phyloP scores from a whole-genome alignment of 2,113 vertebrate genomes.

The Pterophyllum scalare region DNA sequence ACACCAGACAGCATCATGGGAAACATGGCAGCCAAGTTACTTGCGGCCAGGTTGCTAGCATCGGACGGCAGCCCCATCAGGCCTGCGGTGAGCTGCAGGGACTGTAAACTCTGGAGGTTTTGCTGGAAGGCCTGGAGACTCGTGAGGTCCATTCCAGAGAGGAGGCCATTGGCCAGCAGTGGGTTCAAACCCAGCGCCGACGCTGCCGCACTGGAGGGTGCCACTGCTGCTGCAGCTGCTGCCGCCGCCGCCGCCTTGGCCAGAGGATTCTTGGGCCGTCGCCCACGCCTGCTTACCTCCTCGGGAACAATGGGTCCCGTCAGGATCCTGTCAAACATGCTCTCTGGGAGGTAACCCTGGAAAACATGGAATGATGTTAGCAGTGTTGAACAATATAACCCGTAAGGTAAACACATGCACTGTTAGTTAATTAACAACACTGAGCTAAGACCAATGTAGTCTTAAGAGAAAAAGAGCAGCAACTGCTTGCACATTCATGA shows the following conservation, averaged over 20 bases:
- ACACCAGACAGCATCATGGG: conserved; percentile 98
- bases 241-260: conserved; percentile 82
- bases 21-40: conserved; percentile 93
- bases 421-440: background rate
- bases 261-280: conserved; percentile 94
- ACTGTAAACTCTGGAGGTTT: conserved; percentile 95
- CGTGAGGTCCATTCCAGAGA: conserved; percentile 90
- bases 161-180: conserved; percentile 88
- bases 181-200: conserved; percentile 81
- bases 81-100: conserved; percentile 92
- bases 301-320: conserved; percentile 97
- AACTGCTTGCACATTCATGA: background rate
- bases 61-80: conserved; percentile 91
- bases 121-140: conserved; percentile 96
- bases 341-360: conserved; percentile 96
- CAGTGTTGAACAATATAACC: background rate
- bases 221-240: conserved; percentile 67
- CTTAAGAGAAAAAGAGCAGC: background rate
- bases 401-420: background rate
- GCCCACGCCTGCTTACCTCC: conserved; percentile 93
- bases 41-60: conserved; percentile 86
- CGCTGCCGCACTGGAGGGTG: conserved; percentile 67
- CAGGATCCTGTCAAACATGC: conserved; percentile 96
- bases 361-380: background rate
- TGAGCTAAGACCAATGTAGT: background rate